phyloP scores from a whole-genome alignment of 2,797 vertebrate genomes.

The Champsocephalus esox region DNA sequence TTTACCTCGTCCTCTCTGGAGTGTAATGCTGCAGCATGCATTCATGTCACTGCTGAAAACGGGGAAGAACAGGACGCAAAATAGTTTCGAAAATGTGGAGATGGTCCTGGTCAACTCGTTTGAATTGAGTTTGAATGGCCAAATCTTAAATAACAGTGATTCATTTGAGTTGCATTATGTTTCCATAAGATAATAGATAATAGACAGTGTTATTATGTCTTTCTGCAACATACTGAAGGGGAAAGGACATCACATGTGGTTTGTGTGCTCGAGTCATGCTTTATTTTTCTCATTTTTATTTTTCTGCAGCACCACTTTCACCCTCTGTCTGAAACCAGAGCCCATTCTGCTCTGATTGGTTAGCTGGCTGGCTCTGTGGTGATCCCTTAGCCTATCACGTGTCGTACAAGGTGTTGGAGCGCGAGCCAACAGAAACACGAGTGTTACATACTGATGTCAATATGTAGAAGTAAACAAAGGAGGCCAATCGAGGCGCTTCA shows the following conservation, averaged over 20 bases:
- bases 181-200: background rate
- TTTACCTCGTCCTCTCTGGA: conserved; percentile 41
- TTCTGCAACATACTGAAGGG: background rate
- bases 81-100: conserved; percentile 7
- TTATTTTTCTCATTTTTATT: no score
- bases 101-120: background rate
- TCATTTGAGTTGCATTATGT: background rate
- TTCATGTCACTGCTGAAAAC: conserved; percentile 29
- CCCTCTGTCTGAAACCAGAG: no score
- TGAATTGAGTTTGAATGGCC: background rate
- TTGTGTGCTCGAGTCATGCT: background rate
- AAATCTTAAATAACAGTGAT: background rate
- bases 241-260: background rate
- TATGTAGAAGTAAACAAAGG: no score
- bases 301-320: no score
- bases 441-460: no score
- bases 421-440: no score
- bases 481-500: no score
- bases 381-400: no score
- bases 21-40: conserved; percentile 38
- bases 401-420: no score
- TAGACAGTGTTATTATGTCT: background rate
- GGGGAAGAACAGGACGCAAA: background rate
- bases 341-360: no score
- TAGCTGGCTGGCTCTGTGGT: no score